Evolutionary conservation across 2,113 vertebrate genomes (phyloP).

Genomic region (Ginglymostoma cirratum): DNA sequence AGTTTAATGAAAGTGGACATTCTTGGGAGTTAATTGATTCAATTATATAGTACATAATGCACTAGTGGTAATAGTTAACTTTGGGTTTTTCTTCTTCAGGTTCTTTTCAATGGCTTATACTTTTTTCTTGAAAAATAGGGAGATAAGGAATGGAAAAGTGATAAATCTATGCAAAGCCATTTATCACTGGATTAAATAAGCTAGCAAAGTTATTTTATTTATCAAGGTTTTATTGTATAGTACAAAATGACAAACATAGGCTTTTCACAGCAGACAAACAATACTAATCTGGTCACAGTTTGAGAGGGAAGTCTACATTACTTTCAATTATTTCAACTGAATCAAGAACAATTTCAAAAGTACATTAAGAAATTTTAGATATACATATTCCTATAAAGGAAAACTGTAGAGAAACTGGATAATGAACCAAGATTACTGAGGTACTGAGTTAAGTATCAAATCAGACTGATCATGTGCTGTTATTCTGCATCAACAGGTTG

Average conservation of each 20-base stretch:
- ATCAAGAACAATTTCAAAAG: neutral
- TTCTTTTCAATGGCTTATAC: neutral
- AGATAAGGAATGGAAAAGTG: neutral
- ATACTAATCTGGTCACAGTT: constrained; percentile 28
- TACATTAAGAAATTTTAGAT: neutral
- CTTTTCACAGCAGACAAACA: constrained; percentile 27
- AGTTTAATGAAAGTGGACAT: neutral
- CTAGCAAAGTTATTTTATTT: constrained; percentile 2
- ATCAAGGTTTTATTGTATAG: constrained; percentile 33
- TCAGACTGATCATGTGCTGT: neutral
- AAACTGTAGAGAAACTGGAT: neutral
- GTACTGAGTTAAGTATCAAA: neutral
- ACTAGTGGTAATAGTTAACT: neutral
- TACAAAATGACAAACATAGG: constrained; percentile 34
- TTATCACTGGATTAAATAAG: neutral
- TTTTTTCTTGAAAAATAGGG: too few relatives aligned
- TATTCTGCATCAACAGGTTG: neutral
- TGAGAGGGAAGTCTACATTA: constrained; percentile 32
- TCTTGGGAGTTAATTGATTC: neutral
- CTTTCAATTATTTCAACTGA: constrained; percentile 4
- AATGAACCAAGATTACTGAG: constrained; percentile 24
- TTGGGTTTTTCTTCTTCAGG: neutral
- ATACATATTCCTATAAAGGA: constrained; percentile 15
- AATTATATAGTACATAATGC: neutral
- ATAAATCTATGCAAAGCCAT: neutral